Base-by-base conservation (phyloP, 2,113 vertebrate species). In the Calonectris borealis region DNA sequence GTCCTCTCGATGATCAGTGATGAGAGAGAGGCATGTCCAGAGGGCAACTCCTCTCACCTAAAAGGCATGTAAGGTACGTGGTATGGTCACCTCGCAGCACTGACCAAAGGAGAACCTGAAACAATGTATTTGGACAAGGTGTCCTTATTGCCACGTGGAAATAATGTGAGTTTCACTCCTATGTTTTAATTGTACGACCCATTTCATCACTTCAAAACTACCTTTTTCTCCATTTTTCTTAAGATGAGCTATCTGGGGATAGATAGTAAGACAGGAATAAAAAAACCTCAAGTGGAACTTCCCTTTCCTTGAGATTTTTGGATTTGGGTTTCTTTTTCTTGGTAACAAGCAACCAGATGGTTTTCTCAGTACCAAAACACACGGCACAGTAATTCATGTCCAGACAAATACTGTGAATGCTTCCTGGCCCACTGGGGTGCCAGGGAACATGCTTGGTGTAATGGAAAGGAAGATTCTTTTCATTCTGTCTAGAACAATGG, bases 1-100 rank as follows among this genome's bases (percentile, higher is more conserved):
- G 3, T 51, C 11, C 20, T 42, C 29, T 21, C 0, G 0, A 2
- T 2, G 29, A 44, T 16, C 73, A 76, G n/a, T 40, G 44, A 46
- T 38, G 52, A 79, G 61, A 55, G 42, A 58, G 51, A 57, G 46
- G 55, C 1, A 0, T 14, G 6, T 5, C n/a, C 75, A 48, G 32
- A 61, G 40, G 36, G 21, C 54, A 86, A 15, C 71, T 54, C 49
- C 44, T 85, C 42, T 21, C 70, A 12, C 24, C 66, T 68, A 8
- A 9, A 82, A 36, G 62, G 20, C 29, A 13, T 4, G 19, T 36
- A 8, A 82, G 16, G 42, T 25, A 46, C 60, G 9, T 9, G 21
- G 8, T 14, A 16, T 2, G 10, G 31, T 54, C 66, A 49, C 62
- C 54, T 40, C 0, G 0, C 65, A 38, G 69, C 69, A n/a, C 72